These are phyloP conservation scores for Callithrix jacchus DNA, from an alignment of 2,113 vertebrate species.

Conservation along the genomic window DNA sequence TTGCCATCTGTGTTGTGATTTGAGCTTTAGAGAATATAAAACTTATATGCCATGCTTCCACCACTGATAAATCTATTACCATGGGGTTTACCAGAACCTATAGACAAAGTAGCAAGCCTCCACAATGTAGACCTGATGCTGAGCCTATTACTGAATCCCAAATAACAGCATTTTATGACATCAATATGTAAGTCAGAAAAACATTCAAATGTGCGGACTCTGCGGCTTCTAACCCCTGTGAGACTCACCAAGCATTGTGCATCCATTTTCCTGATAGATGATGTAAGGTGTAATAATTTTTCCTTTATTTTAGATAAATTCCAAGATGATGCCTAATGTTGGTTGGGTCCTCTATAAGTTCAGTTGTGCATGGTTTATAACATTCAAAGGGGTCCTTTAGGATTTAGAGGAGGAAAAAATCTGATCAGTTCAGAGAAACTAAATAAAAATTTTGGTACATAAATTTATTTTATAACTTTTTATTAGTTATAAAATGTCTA, in stretches of 20 bases:
- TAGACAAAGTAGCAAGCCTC: background rate
- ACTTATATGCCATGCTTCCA: background rate
- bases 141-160: background rate
- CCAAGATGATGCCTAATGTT: background rate
- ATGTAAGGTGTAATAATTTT: background rate
- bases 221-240: background rate
- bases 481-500: constrained; percentile 33
- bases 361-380: background rate
- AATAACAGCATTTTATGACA: background rate
- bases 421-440: background rate
- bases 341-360: background rate
- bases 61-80: background rate
- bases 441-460: background rate
- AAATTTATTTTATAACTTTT: constrained; percentile 34
- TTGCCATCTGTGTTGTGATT: background rate
- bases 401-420: background rate
- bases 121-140: background rate
- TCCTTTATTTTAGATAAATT: background rate
- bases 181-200: background rate
- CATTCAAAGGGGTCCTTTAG: background rate
- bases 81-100: background rate
- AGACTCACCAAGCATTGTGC: background rate
- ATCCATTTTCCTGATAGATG: background rate
- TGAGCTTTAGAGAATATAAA: background rate
- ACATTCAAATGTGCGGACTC: background rate